Conservation (phyloP, 2,113 vertebrate species). For the Dasyornis broadbenti region DNA sequence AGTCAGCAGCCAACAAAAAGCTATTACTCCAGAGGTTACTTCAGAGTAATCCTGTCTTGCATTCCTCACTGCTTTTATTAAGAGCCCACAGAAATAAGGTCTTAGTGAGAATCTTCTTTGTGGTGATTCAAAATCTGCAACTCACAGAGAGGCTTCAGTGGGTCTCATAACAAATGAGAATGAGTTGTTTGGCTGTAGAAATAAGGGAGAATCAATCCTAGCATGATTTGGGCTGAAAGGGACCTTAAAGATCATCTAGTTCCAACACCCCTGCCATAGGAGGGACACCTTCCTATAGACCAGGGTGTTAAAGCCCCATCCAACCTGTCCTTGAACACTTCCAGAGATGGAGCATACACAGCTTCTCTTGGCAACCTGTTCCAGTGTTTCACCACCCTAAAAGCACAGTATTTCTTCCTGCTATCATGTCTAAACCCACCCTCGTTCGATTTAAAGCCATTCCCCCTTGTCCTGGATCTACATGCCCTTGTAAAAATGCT, state of each 20-base stretch:
- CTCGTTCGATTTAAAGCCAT: neutral
- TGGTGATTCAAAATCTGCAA: neutral
- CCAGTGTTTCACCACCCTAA: neutral
- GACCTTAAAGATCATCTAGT: neutral
- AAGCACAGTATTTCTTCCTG: neutral
- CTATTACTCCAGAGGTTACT: neutral
- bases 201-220: neutral
- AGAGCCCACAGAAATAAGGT: rapidly evolving
- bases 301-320: neutral
- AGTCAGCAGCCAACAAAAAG: neutral
- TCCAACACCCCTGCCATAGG: neutral
- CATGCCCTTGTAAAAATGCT: neutral
- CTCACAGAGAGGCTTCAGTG: neutral
- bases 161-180: neutral
- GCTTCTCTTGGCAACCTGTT: neutral
- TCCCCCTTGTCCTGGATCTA: neutral
- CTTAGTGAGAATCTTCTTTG: neutral
- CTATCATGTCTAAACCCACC: neutral
- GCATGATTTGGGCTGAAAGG: neutral
- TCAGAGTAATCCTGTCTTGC: neutral
- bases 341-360: neutral
- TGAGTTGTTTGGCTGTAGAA: neutral
- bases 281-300: neutral
- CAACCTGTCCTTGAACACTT: neutral
- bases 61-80: neutral